Percentiles rank a stretch among this genome's conserved stretches.
Conservation (phyloP, 2,888 invertebrate species). For the Oeneis ivallda region DNA sequence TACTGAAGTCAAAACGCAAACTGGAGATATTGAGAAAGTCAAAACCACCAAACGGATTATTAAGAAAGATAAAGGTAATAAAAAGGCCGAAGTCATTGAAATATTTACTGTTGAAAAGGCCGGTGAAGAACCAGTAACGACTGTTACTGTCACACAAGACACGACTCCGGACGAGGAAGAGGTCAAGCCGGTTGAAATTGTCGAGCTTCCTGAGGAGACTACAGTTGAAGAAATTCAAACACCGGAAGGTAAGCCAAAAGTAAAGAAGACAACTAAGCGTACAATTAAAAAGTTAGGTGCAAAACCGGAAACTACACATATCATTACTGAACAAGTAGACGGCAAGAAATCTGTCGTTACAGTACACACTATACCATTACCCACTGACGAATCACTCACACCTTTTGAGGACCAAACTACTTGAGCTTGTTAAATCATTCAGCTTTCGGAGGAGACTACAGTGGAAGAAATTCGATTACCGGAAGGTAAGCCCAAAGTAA, state of each 20-base stretch:
- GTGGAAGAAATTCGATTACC: conserved; percentile 41
- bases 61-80: too few relatives aligned
- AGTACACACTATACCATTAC: conserved; percentile 46
- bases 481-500: conserved; percentile 52
- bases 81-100: too few relatives aligned
- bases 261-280: conserved; percentile 37
- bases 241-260: conserved; percentile 46
- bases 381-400: conserved; percentile 30
- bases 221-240: conserved; percentile 53
- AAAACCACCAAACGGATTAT: too few relatives aligned
- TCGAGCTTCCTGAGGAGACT: conserved; percentile 35
- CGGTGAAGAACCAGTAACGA: too few relatives aligned
- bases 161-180: too few relatives aligned
- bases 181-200: conserved; percentile 2
- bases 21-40: too few relatives aligned
- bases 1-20: too few relatives aligned
- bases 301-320: conserved; percentile 49
- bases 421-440: conserved; percentile 19
- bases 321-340: conserved; percentile 26
- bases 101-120: too few relatives aligned
- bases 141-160: too few relatives aligned
- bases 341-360: conserved; percentile 43
- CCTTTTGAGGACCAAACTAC: conserved; percentile 5
- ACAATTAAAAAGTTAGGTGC: conserved; percentile 39
- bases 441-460: conserved; percentile 58